phyloP scores from a whole-genome alignment of 2,888 invertebrate species.

The Mongoloraphidia duomilia region DNA sequence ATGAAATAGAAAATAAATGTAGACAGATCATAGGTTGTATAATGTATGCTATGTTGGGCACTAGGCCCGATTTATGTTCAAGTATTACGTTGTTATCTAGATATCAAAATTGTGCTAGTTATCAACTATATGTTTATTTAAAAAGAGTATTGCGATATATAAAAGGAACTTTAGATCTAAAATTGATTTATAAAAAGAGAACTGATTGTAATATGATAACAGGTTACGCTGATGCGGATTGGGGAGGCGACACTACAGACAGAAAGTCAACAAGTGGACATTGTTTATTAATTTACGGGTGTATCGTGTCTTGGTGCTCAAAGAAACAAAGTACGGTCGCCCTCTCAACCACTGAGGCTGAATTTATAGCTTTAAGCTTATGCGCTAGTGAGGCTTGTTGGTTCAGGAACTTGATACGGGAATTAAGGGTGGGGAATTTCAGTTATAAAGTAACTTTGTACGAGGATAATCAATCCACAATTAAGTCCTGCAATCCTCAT shows the following conservation, averaged over 20 bases:
- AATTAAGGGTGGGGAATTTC: background rate
- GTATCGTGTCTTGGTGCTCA: slow-evolving; percentile 2
- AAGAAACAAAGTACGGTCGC: background rate
- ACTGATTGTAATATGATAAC: background rate
- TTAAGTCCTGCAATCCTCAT: slow-evolving; percentile 1
- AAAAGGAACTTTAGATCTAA: no score
- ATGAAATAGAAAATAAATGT: no score
- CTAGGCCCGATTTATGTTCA: background rate
- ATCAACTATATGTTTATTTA: no score
- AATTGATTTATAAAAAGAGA: background rate
- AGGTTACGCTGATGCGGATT: slow-evolving; percentile 4
- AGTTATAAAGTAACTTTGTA: background rate
- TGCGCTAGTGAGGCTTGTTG: slow-evolving; percentile 1
- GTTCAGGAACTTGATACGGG: background rate
- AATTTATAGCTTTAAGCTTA: background rate
- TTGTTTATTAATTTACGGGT: slow-evolving; percentile 1
- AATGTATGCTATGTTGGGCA: background rate
- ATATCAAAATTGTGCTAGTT: background rate
- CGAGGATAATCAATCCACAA: slow-evolving; percentile 1
- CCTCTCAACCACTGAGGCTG: background rate
- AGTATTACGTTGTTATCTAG: background rate
- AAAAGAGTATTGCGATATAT: no score
- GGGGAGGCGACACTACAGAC: slow-evolving; percentile 3
- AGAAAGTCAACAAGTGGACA: slow-evolving; percentile 2
- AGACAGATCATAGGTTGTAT: no score